phyloP scores from a whole-genome alignment of 2,797 vertebrate species.

The Sebastes flavidus region DNA sequence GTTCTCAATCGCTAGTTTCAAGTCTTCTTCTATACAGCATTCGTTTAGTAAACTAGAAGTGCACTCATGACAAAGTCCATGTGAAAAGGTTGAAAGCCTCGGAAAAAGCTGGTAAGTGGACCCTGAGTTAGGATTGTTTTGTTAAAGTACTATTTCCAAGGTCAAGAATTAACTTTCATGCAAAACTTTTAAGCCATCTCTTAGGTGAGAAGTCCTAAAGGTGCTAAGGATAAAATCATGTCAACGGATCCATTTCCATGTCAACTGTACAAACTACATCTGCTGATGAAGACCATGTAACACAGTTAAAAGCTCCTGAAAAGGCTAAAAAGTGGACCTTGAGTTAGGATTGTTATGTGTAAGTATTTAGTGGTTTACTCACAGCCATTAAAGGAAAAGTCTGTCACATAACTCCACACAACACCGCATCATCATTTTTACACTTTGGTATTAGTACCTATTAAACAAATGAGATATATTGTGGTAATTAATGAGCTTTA shows the following conservation, averaged over 20 bases:
- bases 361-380: not conserved
- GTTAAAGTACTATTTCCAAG: too few species aligned
- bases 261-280: not conserved
- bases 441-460: not conserved
- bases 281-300: not conserved
- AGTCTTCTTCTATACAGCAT: too few species aligned
- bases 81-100: not conserved
- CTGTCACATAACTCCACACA: not conserved
- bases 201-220: not conserved
- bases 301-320: not conserved
- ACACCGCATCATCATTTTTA: not conserved
- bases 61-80: not conserved
- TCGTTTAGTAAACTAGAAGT: too few species aligned
- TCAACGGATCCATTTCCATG: not conserved
- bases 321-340: not conserved
- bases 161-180: not conserved
- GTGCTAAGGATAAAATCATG: not conserved
- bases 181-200: not conserved
- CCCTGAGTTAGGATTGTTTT: too few species aligned
- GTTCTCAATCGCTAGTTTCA: too few species aligned
- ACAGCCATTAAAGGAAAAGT: not conserved
- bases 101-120: not conserved
- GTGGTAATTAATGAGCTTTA: not conserved
- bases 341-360: not conserved
- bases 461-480: not conserved